Conservation (phyloP, 1,140 invertebrate genomes). For the Psilanteris sp. region DNA sequence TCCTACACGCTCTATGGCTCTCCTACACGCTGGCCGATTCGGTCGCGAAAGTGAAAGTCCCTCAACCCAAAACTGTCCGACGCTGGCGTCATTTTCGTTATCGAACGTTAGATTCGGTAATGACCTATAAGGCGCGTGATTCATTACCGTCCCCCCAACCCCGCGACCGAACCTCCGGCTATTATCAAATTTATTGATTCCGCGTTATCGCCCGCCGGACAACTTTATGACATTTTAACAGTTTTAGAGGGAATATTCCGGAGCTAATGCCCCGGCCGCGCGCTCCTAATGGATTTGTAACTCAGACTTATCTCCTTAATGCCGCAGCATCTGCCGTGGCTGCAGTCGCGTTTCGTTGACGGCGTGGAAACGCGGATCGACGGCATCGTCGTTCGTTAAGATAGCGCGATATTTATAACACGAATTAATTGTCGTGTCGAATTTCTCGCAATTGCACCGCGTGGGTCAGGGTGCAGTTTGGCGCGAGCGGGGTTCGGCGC, state of each 20-base stretch:
- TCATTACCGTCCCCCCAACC: conserved; percentile 7
- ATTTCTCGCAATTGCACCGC: too few relatives aligned
- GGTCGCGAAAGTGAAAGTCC: conserved; percentile 51
- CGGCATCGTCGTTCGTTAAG: conserved; percentile 3
- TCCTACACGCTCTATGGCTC: conserved; percentile 33
- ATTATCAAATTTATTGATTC: conserved; percentile 55
- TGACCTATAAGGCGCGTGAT: conserved; percentile 31
- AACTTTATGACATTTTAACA: conserved; percentile 55
- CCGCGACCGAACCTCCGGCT: neutral
- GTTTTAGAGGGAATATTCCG: conserved; percentile 28
- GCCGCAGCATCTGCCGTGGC: conserved; percentile 24
- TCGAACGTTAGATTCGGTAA: conserved; percentile 53
- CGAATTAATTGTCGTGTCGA: neutral
- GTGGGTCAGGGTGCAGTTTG: too few relatives aligned
- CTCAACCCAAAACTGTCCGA: conserved; percentile 33
- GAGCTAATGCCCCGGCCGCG: conserved; percentile 31
- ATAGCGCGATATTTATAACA: neutral
- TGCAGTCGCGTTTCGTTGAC: conserved; percentile 1
- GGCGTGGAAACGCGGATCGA: neutral
- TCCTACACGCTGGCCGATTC: conserved; percentile 25
- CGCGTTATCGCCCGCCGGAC: conserved; percentile 23
- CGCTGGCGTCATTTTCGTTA: conserved; percentile 48
- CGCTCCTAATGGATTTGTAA: conserved; percentile 56
- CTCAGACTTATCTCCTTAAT: conserved; percentile 49
- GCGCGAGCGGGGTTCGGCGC: too few relatives aligned